Evolutionary conservation across 2,113 vertebrate species (phyloP), one percentile per base, ranked within the genome.

Genomic region (Thinocorus orbignyianus): DNA sequence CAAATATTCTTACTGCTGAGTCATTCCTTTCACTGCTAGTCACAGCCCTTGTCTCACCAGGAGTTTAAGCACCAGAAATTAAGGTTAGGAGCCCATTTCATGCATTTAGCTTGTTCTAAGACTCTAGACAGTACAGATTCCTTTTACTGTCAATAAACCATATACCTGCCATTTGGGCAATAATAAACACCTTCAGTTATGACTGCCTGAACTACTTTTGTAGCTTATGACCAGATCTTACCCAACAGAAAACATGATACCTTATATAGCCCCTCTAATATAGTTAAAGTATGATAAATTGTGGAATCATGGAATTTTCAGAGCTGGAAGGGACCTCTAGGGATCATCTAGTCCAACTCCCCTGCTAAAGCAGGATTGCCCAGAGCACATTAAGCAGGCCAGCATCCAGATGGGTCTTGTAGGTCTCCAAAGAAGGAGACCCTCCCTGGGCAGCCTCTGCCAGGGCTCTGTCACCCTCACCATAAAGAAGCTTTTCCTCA

Each of bases 131-230:
- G 13, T 3, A 69, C 31, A 5, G 37, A 88, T 76, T 95, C 14
- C n/a, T 93, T 93, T 91, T 90, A 55, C 44, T 51, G 58, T 62
- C 81, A 96, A 18, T 62, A 94, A 96, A 66, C 13, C 28, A 74
- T 51, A 80, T 49, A 81, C 19, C 39, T 55, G 78, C 64, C 37
- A 31, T 82, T 81, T 92, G 54, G 58, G 28, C 82, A 80, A 42
- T 54, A 69, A 92, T 64, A 93, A 95, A 92, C 11, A 46, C 57
- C 70, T 81, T 6, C 54, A 92, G 33, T 77, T 91, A 93, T n/a
- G 60, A 81, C n/a, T 37, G 37, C 52, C 74, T 51, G 11, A 90
- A 55, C 41, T 86, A 57, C 62, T 91, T 91, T 30, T 78, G 44
- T 66, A 88, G 48, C 35, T 77, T 90, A 46, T 20, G 25, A 78